Evolutionary conservation across 1,140 invertebrate species (phyloP).

Genomic region (Pseudobourletiella spinata): DNA sequence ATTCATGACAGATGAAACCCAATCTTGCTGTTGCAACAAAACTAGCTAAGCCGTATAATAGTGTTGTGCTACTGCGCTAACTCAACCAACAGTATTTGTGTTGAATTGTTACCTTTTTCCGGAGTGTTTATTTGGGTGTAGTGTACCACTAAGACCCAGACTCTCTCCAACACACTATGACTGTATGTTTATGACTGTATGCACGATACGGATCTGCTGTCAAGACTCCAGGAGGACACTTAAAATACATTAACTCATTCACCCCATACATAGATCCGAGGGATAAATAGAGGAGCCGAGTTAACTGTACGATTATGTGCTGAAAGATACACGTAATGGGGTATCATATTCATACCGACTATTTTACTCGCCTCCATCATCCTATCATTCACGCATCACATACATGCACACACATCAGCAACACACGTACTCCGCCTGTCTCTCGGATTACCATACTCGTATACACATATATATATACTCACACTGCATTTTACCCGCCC

Average conservation of each 20-base stretch:
- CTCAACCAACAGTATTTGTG: too few species aligned
- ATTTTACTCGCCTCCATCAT: not conserved
- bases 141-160: not conserved
- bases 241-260: not conserved
- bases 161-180: not conserved
- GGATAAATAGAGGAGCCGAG: too few species aligned
- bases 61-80: too few species aligned
- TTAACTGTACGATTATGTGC: not conserved
- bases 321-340: not conserved
- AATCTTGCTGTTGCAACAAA: not conserved
- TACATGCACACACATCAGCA: not conserved
- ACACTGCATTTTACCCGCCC: not conserved
- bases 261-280: not conserved
- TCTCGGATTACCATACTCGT: not conserved
- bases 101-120: not conserved
- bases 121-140: not conserved
- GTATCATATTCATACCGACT: not conserved
- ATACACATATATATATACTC: not conserved
- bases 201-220: too few species aligned
- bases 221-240: too few species aligned
- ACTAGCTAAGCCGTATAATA: too few species aligned
- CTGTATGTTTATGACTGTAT: too few species aligned
- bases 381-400: not conserved
- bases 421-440: not conserved
- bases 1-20: slow-evolving; percentile 7